Conservation (phyloP, 2,797 vertebrate species). For the Centroberyx gerrardi region DNA sequence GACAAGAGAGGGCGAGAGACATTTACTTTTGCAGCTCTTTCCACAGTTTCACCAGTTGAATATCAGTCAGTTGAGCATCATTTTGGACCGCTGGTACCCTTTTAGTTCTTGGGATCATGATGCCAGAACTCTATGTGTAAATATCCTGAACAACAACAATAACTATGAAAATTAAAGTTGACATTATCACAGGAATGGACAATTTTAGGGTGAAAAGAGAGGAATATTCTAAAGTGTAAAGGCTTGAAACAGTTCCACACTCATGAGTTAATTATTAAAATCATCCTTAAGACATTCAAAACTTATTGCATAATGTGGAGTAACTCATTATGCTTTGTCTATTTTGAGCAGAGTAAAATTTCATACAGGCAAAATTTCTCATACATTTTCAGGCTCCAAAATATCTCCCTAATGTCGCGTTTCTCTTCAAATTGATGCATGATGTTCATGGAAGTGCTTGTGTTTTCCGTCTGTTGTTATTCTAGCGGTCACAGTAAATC, state of each 20-base stretch:
- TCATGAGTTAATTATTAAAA: background rate
- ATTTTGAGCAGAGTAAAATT: no score
- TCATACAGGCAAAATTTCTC: no score
- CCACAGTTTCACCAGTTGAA: slow-evolving; percentile 21
- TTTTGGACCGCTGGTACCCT: background rate
- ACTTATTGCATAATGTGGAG: background rate
- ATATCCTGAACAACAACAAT: no score
- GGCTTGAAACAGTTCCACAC: no score
- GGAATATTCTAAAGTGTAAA: no score
- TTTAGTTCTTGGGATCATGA: background rate
- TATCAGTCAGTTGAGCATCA: background rate
- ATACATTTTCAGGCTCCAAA: background rate
- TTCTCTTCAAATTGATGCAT: background rate
- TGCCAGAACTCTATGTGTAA: background rate
- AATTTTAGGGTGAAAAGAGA: background rate
- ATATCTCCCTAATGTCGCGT: background rate
- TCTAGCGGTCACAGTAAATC: no score
- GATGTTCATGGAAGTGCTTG: background rate
- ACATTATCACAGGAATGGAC: background rate
- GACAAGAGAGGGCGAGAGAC: slow-evolving; percentile 56
- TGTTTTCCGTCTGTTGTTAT: no score
- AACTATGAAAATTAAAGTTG: no score
- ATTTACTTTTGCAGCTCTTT: slow-evolving; percentile 19
- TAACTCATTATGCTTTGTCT: no score
- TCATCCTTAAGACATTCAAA: background rate